phyloP scores from a whole-genome alignment of 2,888 invertebrate species.

The Iphiclides podalirius region DNA sequence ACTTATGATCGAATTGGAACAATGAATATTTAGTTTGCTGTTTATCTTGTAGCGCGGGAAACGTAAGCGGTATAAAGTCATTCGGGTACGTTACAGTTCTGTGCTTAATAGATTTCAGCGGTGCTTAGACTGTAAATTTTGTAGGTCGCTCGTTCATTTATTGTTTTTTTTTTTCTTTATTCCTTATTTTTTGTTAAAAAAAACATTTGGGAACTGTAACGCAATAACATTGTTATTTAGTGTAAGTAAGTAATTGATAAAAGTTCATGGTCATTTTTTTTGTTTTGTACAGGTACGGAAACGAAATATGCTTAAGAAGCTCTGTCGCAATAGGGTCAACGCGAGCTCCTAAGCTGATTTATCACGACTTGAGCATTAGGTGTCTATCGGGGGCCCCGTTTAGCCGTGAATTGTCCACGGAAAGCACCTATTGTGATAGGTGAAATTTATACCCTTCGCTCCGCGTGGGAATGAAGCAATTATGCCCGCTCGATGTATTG shows the following conservation, averaged over 20 bases:
- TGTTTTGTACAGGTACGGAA: background rate
- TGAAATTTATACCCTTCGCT: slow-evolving; percentile 60
- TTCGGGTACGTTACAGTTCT: slow-evolving; percentile 28
- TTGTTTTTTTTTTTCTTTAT: too few relatives aligned
- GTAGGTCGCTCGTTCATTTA: too few relatives aligned
- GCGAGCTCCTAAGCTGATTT: slow-evolving; percentile 43
- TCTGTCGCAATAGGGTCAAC: slow-evolving; percentile 14
- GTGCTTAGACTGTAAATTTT: slow-evolving; percentile 1
- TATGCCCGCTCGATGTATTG: slow-evolving; percentile 53
- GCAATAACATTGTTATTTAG: too few relatives aligned
- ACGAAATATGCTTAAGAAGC: slow-evolving; percentile 3
- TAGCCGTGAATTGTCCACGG: slow-evolving; percentile 59
- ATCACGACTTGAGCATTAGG: slow-evolving; percentile 65
- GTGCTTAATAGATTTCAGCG: background rate
- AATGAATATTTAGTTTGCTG: slow-evolving; percentile 47
- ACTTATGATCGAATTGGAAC: slow-evolving; percentile 63
- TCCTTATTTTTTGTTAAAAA: too few relatives aligned
- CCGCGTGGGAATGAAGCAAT: slow-evolving; percentile 66
- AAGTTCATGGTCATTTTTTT: too few relatives aligned
- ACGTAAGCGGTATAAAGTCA: slow-evolving; percentile 19
- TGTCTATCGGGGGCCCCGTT: slow-evolving; percentile 55
- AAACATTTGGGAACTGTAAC: too few relatives aligned
- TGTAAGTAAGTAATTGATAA: too few relatives aligned
- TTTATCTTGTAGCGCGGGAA: slow-evolving; percentile 52
- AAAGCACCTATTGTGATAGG: slow-evolving; percentile 64